Evolutionary conservation across 2,113 vertebrate genomes (phyloP), one percentile per base, ranked within the genome.

Genomic region (Stercorarius parasiticus): DNA sequence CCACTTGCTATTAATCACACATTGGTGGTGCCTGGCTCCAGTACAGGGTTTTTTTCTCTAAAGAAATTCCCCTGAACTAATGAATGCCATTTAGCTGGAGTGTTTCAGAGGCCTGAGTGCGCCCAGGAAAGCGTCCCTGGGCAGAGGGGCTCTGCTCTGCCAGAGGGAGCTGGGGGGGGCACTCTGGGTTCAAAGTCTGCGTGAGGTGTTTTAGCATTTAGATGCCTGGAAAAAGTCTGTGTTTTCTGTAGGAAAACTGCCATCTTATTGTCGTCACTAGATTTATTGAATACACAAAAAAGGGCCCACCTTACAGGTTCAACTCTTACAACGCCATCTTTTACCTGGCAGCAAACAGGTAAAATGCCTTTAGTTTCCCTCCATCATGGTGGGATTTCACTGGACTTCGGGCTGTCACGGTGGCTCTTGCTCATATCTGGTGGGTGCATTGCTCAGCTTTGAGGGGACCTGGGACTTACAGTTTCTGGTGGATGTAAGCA

Each of bases 1-100:
- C 76, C 42, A 23, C 67, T 88, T 90, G 70, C 74, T 94, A 66
- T 93, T 95, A 96, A 94, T 95, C 92, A 94, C 82, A 77, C 2
- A 1, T 43, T 76, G 61, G 78, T 89, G 86, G 74, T 1, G 27
- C 90, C 90, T 93, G 90, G 95, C 88, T 88, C 59, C 11, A 38
- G 73, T 55, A 83, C 72, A 94, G n/a, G 15, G 7, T 0, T 88
- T 90, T 91, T 73, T 85, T 52, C 67, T 80, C 71, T 88, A 17
- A 77, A 90, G 55, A 94, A 90, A 83, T 95, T 97, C 69, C 79
- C 90, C 64, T 2, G 1, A 65, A 62, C 59, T 86, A 82, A 86
- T 70, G 71, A 92, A 86, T 64, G 32, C 22, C 17, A 19, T 88
- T 89, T 88, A 93, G 45, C 64, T 42, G 9, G 53, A 82, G 71